These are phyloP conservation scores for Heliconius congener DNA, from an alignment of 1,140 invertebrate species.

Conservation along the genomic window DNA sequence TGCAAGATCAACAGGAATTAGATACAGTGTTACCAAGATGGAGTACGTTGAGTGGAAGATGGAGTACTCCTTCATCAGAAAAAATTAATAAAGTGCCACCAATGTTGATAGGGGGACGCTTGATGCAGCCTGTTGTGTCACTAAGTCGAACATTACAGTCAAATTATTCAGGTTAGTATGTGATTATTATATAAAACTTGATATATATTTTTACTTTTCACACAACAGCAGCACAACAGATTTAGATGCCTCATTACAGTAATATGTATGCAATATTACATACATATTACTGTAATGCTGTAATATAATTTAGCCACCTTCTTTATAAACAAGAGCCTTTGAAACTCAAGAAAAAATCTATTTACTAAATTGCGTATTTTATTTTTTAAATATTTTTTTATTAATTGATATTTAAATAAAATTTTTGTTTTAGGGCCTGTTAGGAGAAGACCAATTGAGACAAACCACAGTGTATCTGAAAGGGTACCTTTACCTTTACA, in stretches of 20 bases:
- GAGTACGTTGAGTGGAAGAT: slow-evolving; percentile 47
- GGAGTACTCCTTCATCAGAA: slow-evolving; percentile 46
- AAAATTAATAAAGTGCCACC: slow-evolving; percentile 65
- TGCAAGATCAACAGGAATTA: slow-evolving; percentile 57
- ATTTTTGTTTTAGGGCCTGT: slow-evolving; percentile 45
- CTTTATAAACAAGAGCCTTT: too few relatives aligned
- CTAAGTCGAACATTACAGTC: slow-evolving; percentile 55
- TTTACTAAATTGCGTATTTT: too few relatives aligned
- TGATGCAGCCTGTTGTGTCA: slow-evolving; percentile 68
- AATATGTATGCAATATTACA: too few relatives aligned
- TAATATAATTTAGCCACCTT: too few relatives aligned
- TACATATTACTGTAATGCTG: too few relatives aligned
- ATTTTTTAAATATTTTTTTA: too few relatives aligned
- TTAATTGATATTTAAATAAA: neutral
- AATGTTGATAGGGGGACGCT: slow-evolving; percentile 60
- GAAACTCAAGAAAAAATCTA: too few relatives aligned
- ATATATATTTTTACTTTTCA: too few relatives aligned
- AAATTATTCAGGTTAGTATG: slow-evolving; percentile 52
- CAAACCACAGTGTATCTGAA: slow-evolving; percentile 47
- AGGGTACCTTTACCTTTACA: slow-evolving; percentile 62
- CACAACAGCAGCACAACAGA: too few relatives aligned
- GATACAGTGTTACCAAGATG: slow-evolving; percentile 54
- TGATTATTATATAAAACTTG: neutral
- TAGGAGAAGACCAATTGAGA: slow-evolving; percentile 50
- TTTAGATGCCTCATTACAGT: too few relatives aligned